These are phyloP conservation scores for Rhizomys pruinosus DNA, from an alignment of 2,113 vertebrate species.

Conservation along the genomic window DNA sequence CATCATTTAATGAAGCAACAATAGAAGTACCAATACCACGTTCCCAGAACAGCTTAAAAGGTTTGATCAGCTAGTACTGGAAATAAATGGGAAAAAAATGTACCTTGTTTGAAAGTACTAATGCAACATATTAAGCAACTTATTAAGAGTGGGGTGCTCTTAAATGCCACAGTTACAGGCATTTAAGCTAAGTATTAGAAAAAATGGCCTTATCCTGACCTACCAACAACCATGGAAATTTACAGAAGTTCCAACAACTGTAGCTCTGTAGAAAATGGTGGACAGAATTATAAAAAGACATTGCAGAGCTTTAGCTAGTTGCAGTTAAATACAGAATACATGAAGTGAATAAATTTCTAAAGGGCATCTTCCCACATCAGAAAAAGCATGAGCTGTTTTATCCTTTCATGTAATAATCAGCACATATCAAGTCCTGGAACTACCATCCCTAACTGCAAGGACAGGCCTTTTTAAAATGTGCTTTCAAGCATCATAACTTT, in stretches of 20 bases:
- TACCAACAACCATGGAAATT: conserved; percentile 50
- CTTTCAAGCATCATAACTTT: conserved; percentile 40
- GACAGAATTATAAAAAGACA: conserved; percentile 60
- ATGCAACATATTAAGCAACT: conserved; percentile 43
- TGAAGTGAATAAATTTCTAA: conserved; percentile 55
- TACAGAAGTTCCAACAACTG: conserved; percentile 46
- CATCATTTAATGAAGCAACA: conserved; percentile 61
- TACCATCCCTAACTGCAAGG: background rate
- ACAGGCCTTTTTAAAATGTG: background rate
- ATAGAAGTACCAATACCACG: conserved; percentile 42
- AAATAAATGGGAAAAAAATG: conserved; percentile 49
- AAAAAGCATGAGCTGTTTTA: conserved; percentile 55
- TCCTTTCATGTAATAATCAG: conserved; percentile 56
- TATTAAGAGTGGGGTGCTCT: conserved; percentile 14
- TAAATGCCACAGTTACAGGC: conserved; percentile 41
- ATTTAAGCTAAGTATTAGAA: no score
- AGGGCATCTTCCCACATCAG: conserved; percentile 50
- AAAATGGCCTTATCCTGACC: conserved; percentile 38
- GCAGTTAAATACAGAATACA: conserved; percentile 55
- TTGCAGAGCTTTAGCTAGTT: conserved; percentile 61
- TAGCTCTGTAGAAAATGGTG: conserved; percentile 56
- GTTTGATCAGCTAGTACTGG: conserved; percentile 67
- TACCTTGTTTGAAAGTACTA: conserved; percentile 66
- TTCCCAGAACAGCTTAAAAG: conserved; percentile 60
- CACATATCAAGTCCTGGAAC: conserved; percentile 19